Percentiles rank a stretch among this genome's conserved stretches.
phyloP scores from a whole-genome alignment of 2,888 invertebrate species.

The Sussaba pulchella region DNA sequence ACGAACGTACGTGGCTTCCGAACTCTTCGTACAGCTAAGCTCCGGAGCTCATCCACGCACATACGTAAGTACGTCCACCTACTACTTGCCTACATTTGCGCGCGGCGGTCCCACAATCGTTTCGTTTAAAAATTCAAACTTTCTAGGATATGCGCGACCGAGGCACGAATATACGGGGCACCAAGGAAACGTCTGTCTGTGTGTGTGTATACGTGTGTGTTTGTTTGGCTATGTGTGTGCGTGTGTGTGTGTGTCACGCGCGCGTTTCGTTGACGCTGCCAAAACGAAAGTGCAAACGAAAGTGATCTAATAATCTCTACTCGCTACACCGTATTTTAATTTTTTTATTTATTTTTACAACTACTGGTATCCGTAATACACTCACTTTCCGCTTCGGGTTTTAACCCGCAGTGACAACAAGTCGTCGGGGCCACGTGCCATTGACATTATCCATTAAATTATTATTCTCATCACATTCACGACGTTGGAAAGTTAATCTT shows the following conservation, averaged over 20 bases:
- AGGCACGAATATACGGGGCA: slow-evolving; percentile 57
- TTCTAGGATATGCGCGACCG: slow-evolving; percentile 70
- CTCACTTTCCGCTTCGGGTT: background rate
- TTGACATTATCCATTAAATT: background rate
- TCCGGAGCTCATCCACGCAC: background rate
- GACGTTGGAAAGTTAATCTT: slow-evolving; percentile 15
- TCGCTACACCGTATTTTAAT: slow-evolving; percentile 1
- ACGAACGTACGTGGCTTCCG: slow-evolving; percentile 6
- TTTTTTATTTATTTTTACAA: too few species aligned
- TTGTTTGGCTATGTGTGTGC: too few species aligned
- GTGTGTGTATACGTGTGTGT: too few species aligned
- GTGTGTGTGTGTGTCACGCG: slow-evolving; percentile 9
- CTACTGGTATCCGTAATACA: background rate
- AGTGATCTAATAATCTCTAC: slow-evolving; percentile 74
- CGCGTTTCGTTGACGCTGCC: slow-evolving; percentile 50
- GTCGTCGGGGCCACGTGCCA: background rate
- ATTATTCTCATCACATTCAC: slow-evolving; percentile 12
- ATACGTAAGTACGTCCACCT: background rate
- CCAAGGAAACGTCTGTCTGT: too few species aligned
- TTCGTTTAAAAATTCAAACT: slow-evolving; percentile 72
- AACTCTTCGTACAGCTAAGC: slow-evolving; percentile 8
- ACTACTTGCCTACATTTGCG: background rate
- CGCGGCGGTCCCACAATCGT: slow-evolving; percentile 22
- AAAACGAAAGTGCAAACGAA: slow-evolving; percentile 77
- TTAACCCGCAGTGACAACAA: background rate